Evolutionary conservation across 2,113 vertebrate species (phyloP).

Genomic region (Pterocles burchelli): DNA sequence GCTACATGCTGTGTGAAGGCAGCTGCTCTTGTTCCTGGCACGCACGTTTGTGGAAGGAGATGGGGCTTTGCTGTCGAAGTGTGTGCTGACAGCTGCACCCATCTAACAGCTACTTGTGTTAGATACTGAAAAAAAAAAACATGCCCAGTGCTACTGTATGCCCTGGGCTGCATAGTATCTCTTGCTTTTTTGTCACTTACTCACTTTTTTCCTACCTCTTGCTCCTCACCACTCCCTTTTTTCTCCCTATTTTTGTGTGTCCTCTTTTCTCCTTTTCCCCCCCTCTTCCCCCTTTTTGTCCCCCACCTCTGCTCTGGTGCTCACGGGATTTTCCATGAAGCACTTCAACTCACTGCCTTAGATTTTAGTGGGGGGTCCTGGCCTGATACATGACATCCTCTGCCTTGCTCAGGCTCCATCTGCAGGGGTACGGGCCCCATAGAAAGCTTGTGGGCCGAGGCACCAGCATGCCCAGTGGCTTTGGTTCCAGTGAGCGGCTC

Average conservation of each 20-base stretch:
- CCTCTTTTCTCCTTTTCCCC: neutral
- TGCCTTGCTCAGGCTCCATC: neutral
- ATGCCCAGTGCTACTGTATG: neutral
- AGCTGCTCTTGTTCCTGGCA: neutral
- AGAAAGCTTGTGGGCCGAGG: neutral
- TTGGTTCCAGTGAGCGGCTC: neutral
- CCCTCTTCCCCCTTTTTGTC: no score
- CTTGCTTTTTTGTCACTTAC: neutral
- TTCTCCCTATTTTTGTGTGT: neutral
- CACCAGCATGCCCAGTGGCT: neutral
- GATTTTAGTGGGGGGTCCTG: neutral
- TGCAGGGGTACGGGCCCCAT: neutral
- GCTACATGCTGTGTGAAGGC: rapidly evolving
- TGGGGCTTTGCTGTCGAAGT: neutral
- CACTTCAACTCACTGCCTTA: neutral
- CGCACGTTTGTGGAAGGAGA: rapidly evolving
- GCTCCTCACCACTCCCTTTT: neutral
- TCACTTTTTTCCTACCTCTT: neutral
- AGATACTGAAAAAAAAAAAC: neutral
- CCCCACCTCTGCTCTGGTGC: neutral
- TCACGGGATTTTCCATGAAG: neutral
- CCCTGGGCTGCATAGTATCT: neutral
- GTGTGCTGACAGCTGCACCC: neutral
- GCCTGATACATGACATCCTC: rapidly evolving
- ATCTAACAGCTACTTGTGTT: neutral